phyloP scores from a whole-genome alignment of 2,797 vertebrate genomes.

The Oceanodroma leucorhoa region DNA sequence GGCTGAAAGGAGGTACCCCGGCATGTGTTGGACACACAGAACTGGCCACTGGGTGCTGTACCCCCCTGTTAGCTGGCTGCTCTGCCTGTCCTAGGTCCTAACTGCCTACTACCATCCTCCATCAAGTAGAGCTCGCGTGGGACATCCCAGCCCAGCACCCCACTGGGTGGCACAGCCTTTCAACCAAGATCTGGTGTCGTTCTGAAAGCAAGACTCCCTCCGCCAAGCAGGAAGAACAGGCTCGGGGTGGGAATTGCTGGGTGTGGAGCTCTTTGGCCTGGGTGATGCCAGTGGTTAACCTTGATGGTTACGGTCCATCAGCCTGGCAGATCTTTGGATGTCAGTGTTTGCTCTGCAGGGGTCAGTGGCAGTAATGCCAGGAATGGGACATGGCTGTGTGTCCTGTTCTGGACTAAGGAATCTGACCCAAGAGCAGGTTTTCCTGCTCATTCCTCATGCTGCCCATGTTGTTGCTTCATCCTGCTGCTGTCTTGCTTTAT shows the following conservation, averaged over 20 bases:
- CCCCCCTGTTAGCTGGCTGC: background rate
- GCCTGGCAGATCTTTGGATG: background rate
- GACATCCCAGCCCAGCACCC: background rate
- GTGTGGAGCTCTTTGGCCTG: background rate
- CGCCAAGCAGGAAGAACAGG: background rate
- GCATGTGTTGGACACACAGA: background rate
- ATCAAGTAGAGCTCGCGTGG: background rate
- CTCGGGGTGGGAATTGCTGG: background rate
- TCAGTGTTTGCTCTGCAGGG: background rate
- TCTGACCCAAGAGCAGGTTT: background rate
- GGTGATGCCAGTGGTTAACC: background rate
- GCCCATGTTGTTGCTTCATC: background rate
- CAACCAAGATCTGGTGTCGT: no score
- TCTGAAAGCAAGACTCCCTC: background rate
- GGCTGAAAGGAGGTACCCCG: background rate
- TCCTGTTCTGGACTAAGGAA: background rate
- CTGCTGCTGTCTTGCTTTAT: background rate
- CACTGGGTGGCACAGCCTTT: background rate
- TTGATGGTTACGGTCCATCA: background rate
- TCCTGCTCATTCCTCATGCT: background rate
- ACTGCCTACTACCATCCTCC: background rate
- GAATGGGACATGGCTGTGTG: background rate
- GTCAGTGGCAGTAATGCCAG: background rate
- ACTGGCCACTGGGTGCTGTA: background rate
- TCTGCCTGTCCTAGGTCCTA: background rate